Conservation (phyloP, 1,140 invertebrate species). For the Coptotermes formosanus region DNA sequence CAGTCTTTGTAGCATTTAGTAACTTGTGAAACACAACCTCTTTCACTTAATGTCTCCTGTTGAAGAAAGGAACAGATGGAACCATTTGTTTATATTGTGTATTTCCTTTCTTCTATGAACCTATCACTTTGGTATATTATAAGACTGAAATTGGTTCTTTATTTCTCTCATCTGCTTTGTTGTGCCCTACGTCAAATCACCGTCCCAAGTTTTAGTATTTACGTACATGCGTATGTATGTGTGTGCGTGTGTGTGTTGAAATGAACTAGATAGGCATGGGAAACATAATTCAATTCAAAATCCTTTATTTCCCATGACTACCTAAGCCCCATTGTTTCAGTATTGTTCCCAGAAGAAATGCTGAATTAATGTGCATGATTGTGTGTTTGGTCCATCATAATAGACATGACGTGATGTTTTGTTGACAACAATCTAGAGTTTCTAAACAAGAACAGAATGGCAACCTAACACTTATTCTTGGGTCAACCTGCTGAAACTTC, state of each 20-base stretch:
- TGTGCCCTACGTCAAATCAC: constrained; percentile 69
- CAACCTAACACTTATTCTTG: too few species aligned
- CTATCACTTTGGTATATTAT: constrained; percentile 42
- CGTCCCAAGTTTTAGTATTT: constrained; percentile 45
- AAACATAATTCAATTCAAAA: background rate
- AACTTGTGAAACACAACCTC: background rate
- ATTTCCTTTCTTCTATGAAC: constrained; percentile 16
- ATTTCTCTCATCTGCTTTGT: constrained; percentile 58
- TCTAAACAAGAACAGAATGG: background rate
- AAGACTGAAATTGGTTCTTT: background rate
- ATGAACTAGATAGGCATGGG: background rate
- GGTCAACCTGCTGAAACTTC: too few species aligned
- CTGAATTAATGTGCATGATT: background rate
- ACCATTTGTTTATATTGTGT: background rate
- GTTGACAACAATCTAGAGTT: background rate
- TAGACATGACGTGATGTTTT: background rate
- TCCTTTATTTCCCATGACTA: background rate
- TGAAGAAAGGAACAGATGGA: background rate
- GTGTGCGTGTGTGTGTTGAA: background rate
- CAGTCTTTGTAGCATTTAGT: background rate
- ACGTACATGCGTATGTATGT: constrained; percentile 22
- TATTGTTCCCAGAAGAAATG: background rate
- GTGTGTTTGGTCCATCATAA: constrained; percentile 11
- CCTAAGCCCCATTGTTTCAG: background rate
- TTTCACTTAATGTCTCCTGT: too few species aligned